Evolutionary conservation across 2,113 vertebrate species (phyloP), one percentile per base, ranked within the genome.

Genomic region (Caranx ignobilis): DNA sequence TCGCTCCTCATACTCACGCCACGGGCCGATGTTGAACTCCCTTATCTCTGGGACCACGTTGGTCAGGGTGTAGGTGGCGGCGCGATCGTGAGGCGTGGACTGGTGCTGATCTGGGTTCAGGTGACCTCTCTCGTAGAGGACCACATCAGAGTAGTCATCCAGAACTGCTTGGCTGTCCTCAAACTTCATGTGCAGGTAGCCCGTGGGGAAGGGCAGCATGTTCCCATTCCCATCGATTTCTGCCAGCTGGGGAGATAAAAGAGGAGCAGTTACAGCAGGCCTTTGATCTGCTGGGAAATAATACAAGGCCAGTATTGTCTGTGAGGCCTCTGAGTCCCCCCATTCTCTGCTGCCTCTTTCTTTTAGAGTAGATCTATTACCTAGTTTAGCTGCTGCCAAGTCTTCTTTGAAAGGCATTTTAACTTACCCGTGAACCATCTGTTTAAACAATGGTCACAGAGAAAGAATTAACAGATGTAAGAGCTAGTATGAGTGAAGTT

Each of bases 81-180:
- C 92, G 0, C 93, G 91, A 90, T 94, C 94, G 7, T 92, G 75
- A 0, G 91, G 91, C 9, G 88, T 89, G n/a, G 91, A 93, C 86
- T 95, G 94, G 81, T 95, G 93, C 88, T 95, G 91, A 70, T 94
- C 94, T 0, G 93, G 94, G 79, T 93, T 95, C 73, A 95, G 80
- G 65, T 94, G 94, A 9, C 86, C 94, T 64, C 93, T 83, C 70
- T 94, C 94, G 1, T 94, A 95, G 52, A 92, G 87, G 12, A 94
- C 94, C 77, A 94, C 92, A 3, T 95, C 91, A 2, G 90, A 91
- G 55, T 94, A 94, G 83, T 95, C 93, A 26, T 94, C 90, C 48
- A 94, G 88, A 32, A 94, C 88, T 0, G 92, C 93, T 81, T 95
- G 94, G 71, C 91, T 94, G 88, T 95, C 93, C 79, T 95, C 93